phyloP scores from a whole-genome alignment of 2,888 invertebrate species.

The Amphipyra tragopoginis region DNA sequence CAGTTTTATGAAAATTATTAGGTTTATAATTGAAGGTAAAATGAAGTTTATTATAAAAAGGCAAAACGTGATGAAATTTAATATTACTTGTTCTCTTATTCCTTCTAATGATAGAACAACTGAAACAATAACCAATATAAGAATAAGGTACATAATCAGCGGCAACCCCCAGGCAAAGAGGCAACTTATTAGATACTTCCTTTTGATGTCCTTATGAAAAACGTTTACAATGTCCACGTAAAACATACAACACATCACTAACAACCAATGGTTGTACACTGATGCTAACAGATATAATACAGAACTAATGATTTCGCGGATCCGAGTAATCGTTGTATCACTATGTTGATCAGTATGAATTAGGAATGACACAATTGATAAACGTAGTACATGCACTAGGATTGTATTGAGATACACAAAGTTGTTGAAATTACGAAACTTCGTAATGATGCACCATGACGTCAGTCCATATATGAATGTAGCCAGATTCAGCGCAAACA shows the following conservation, averaged over 20 bases:
- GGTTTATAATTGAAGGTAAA: conserved; percentile 22
- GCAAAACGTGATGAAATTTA: not conserved
- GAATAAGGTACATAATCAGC: not conserved
- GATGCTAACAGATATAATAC: conserved; percentile 2
- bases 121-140: not conserved
- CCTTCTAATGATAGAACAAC: not conserved
- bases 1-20: conserved; percentile 9
- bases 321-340: too few relatives aligned
- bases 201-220: conserved; percentile 9
- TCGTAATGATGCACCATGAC: conserved; percentile 34
- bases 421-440: conserved; percentile 33
- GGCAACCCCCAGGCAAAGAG: conserved; percentile 33
- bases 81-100: not conserved
- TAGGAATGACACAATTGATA: too few relatives aligned
- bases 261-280: conserved; percentile 30
- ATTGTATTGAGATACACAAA: conserved; percentile 20
- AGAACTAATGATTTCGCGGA: too few relatives aligned
- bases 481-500: too few relatives aligned
- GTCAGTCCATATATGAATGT: conserved; percentile 21
- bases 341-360: too few relatives aligned
- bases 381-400: not conserved
- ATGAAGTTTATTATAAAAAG: not conserved
- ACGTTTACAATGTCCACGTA: conserved; percentile 31
- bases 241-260: conserved; percentile 31
- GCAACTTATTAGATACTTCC: conserved; percentile 16